These are phyloP conservation scores for Leguminivora glycinivorella DNA, from an alignment of 1,140 invertebrate species.

Conservation along the genomic window DNA sequence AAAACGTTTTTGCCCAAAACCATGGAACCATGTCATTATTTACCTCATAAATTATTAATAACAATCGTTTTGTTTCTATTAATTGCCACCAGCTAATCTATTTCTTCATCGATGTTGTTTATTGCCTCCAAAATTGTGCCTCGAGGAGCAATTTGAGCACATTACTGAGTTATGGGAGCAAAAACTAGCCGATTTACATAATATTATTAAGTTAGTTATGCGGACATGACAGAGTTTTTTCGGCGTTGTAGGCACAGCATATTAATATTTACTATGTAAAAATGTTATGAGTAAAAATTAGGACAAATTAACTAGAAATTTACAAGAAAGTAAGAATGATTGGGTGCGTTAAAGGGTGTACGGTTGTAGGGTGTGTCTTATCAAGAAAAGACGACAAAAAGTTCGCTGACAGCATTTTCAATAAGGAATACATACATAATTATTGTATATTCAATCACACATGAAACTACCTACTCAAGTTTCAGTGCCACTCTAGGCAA, in stretches of 20 bases:
- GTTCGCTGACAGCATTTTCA: no score
- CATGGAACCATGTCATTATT: constrained; percentile 48
- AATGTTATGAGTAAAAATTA: not conserved
- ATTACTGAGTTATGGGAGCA: constrained; percentile 38
- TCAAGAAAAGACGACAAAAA: no score
- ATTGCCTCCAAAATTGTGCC: constrained; percentile 36
- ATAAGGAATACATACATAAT: no score
- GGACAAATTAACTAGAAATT: no score
- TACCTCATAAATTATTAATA: constrained; percentile 48
- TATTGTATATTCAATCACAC: no score
- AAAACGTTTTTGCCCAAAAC: not conserved
- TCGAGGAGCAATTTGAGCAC: constrained; percentile 33
- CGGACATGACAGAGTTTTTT: constrained; percentile 20
- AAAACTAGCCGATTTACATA: constrained; percentile 37
- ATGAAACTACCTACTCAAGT: no score
- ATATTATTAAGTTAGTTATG: constrained; percentile 29
- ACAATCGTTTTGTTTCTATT: constrained; percentile 45
- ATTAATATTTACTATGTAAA: not conserved
- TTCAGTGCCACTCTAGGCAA: no score
- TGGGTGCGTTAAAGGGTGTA: no score
- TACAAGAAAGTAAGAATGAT: no score
- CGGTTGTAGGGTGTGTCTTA: no score
- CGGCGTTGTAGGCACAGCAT: not conserved
- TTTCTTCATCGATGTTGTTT: constrained; percentile 44
- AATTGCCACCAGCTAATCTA: constrained; percentile 40